Evolutionary conservation across 2,113 vertebrate species (phyloP).

Genomic region (Lichenostomus cassidix): DNA sequence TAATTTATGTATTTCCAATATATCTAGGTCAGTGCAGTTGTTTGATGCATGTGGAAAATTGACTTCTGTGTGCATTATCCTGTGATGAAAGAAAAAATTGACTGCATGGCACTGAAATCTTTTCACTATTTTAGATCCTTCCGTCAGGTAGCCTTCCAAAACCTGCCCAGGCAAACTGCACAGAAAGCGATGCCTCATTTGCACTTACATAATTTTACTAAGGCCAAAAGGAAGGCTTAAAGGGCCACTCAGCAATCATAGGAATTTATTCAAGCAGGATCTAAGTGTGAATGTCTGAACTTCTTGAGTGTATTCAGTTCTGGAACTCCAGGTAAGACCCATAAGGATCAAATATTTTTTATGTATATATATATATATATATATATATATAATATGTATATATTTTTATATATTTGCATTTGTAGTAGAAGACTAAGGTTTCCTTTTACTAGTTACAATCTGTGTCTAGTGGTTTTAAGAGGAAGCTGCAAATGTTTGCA

Average conservation of each 20-base stretch:
- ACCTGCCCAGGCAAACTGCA: background rate
- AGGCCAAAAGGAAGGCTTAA: background rate
- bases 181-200: background rate
- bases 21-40: background rate
- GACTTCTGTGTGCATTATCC: background rate
- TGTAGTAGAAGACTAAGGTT: background rate
- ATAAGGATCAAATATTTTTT: background rate
- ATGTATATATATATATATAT: too few relatives aligned
- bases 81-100: background rate
- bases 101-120: background rate
- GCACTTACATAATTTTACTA: background rate
- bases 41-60: background rate
- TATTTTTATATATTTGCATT: background rate
- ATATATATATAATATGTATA: too few relatives aligned
- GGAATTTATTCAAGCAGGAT: background rate
- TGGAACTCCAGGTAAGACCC: background rate
- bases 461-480: background rate
- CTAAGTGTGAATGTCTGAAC: background rate
- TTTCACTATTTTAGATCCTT: background rate
- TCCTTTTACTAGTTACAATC: background rate
- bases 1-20: background rate
- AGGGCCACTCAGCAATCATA: background rate
- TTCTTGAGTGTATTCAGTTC: background rate
- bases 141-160: background rate
- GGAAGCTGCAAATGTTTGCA: background rate